phyloP scores from a whole-genome alignment of 2,797 vertebrate genomes.

The Austrolebias charrua region DNA sequence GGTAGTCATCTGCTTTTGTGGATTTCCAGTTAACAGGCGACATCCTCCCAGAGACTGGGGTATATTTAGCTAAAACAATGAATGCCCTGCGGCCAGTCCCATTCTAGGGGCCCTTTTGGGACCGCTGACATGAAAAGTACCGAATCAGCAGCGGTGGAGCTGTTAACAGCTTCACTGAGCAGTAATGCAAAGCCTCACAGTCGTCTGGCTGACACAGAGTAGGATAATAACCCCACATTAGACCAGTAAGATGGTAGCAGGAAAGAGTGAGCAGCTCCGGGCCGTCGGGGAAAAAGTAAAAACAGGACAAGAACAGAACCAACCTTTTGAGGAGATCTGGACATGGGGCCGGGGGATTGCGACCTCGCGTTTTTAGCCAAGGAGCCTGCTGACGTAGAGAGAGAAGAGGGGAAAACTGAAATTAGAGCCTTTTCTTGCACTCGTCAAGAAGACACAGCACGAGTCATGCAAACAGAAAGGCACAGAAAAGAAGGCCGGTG shows the following conservation, averaged over 20 bases:
- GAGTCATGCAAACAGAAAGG: slow-evolving; percentile 63
- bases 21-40: slow-evolving; percentile 20
- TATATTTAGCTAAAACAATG: slow-evolving; percentile 24
- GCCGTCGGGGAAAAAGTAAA: slow-evolving; percentile 4
- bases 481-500: slow-evolving; percentile 36
- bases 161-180: slow-evolving; percentile 54
- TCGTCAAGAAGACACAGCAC: slow-evolving; percentile 41
- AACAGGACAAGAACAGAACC: slow-evolving; percentile 36
- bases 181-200: slow-evolving; percentile 49
- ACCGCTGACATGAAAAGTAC: slow-evolving; percentile 50
- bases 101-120: slow-evolving; percentile 24
- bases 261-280: slow-evolving; percentile 14
- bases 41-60: slow-evolving; percentile 22
- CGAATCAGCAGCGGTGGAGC: slow-evolving; percentile 53
- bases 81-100: slow-evolving; percentile 38
- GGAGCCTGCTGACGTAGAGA: slow-evolving; percentile 84
- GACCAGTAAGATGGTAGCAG: slow-evolving; percentile 21
- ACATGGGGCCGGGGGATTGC: slow-evolving; percentile 88
- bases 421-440: slow-evolving; percentile 24
- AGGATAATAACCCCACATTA: slow-evolving; percentile 52
- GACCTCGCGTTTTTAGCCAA: slow-evolving; percentile 89
- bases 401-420: slow-evolving; percentile 28
- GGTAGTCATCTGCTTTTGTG: slow-evolving; percentile 24
- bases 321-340: slow-evolving; percentile 96
- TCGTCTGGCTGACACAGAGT: slow-evolving; percentile 36